Evolutionary conservation across 2,113 vertebrate genomes (phyloP).

Genomic region (Pterocles gutturalis): DNA sequence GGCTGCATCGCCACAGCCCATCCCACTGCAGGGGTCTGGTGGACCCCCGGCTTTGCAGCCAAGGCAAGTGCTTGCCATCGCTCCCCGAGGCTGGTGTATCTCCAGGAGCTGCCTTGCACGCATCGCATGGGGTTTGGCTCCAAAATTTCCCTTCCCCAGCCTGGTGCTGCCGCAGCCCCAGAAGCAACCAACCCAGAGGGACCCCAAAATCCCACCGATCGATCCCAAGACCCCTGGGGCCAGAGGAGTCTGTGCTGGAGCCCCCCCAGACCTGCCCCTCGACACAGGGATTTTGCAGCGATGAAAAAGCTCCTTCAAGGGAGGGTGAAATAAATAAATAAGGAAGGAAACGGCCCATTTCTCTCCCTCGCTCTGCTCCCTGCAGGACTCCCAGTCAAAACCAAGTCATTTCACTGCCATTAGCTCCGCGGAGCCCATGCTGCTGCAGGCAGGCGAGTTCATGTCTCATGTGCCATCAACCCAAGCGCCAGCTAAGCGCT

Average conservation of each 20-base stretch:
- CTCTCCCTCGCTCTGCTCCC: not conserved
- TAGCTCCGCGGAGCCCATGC: not conserved
- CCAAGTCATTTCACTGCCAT: not conserved
- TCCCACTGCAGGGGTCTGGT: rapidly evolving
- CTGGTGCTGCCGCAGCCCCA: rapidly evolving
- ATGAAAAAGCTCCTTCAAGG: not conserved
- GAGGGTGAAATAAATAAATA: not conserved
- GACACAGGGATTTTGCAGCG: not conserved
- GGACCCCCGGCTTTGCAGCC: not conserved
- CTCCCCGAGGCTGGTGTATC: too few species aligned
- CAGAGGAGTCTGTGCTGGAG: not conserved
- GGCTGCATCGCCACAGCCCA: rapidly evolving
- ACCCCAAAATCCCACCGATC: rapidly evolving
- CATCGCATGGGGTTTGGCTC: not conserved
- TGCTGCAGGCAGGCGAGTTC: not conserved
- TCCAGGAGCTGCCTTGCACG: not conserved
- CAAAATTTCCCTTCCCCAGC: not conserved
- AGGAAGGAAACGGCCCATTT: not conserved
- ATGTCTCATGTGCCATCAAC: not conserved
- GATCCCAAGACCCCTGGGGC: rapidly evolving
- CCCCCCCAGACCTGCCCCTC: too few species aligned
- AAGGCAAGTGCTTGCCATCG: rapidly evolving
- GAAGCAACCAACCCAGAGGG: not conserved
- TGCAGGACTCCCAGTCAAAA: not conserved
- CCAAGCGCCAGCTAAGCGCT: not conserved